Evolutionary conservation across 1,140 invertebrate species (phyloP).

Genomic region (Rhizoglyphus robini): DNA sequence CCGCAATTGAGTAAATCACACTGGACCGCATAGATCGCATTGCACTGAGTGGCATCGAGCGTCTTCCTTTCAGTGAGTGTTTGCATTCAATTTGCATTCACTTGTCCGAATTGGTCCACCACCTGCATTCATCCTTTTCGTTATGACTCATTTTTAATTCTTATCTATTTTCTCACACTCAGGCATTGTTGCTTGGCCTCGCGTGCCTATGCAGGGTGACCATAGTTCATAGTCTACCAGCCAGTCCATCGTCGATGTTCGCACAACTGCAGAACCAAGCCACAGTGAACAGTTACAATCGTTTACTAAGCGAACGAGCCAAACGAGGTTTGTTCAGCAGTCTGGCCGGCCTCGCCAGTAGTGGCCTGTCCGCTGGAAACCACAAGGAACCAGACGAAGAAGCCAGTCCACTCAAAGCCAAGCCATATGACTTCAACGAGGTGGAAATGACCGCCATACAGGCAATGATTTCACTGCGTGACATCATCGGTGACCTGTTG

Average conservation of each 20-base stretch:
- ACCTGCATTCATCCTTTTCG: background rate
- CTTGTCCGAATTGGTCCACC: too few species aligned
- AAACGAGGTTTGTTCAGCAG: background rate
- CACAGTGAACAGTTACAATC: background rate
- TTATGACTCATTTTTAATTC: background rate
- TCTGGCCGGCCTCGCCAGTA: background rate
- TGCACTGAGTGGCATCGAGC: too few species aligned
- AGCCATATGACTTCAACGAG: conserved; percentile 14
- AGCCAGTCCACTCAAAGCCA: background rate
- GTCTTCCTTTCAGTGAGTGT: too few species aligned
- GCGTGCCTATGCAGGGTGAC: background rate
- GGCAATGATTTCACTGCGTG: conserved; percentile 12
- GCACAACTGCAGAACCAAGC: background rate
- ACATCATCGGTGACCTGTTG: conserved; percentile 13
- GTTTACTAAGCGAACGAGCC: background rate
- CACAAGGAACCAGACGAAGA: conserved; percentile 2
- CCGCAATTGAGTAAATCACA: too few species aligned
- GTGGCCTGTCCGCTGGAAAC: background rate
- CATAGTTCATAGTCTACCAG: background rate
- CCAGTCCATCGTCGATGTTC: background rate
- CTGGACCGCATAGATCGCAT: too few species aligned
- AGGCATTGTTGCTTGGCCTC: background rate
- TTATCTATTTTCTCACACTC: too few species aligned
- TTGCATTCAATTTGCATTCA: too few species aligned
- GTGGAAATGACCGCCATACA: conserved; percentile 17